Evolutionary conservation across 2,888 invertebrate species (phyloP).

Genomic region (Halictus quadricinctus): DNA sequence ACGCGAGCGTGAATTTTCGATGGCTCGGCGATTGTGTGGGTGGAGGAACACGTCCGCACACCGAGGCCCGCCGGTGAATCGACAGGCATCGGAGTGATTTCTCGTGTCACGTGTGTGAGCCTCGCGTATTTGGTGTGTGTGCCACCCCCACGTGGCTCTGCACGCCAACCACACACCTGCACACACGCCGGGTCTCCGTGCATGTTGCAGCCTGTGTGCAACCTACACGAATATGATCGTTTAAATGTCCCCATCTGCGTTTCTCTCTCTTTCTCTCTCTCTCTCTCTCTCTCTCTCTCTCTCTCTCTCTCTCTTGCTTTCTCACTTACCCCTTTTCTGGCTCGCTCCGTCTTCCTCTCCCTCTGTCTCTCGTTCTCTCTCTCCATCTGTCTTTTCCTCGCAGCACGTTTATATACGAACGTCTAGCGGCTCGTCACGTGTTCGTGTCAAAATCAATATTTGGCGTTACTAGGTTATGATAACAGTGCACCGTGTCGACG

Average conservation of each 20-base stretch:
- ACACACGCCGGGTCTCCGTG: background rate
- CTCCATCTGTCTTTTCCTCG: slow-evolving; percentile 14
- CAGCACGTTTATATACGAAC: slow-evolving; percentile 51
- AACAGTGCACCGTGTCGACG: slow-evolving; percentile 72
- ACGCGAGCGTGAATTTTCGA: slow-evolving; percentile 53
- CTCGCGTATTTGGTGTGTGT: slow-evolving; percentile 21
- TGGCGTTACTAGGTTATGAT: slow-evolving; percentile 82
- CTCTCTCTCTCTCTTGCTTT: slow-evolving; percentile 6
- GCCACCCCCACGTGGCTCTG: slow-evolving; percentile 37
- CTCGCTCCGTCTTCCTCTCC: background rate
- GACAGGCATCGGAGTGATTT: slow-evolving; percentile 55
- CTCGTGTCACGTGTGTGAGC: slow-evolving; percentile 38
- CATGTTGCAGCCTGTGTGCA: background rate
- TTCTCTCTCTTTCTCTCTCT: background rate
- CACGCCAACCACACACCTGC: background rate
- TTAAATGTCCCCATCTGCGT: slow-evolving; percentile 25
- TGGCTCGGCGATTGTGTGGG: slow-evolving; percentile 16
- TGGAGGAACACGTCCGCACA: background rate
- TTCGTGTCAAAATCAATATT: slow-evolving; percentile 82
- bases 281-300: slow-evolving; percentile 6
- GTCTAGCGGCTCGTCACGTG: slow-evolving; percentile 78
- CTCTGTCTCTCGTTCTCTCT: background rate
- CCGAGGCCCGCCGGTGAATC: slow-evolving; percentile 48
- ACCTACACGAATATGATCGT: slow-evolving; percentile 37
- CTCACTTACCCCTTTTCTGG: background rate